These are phyloP conservation scores for Aphaenogaster rudis DNA, from an alignment of 1,140 invertebrate genomes.

Conservation along the genomic window DNA sequence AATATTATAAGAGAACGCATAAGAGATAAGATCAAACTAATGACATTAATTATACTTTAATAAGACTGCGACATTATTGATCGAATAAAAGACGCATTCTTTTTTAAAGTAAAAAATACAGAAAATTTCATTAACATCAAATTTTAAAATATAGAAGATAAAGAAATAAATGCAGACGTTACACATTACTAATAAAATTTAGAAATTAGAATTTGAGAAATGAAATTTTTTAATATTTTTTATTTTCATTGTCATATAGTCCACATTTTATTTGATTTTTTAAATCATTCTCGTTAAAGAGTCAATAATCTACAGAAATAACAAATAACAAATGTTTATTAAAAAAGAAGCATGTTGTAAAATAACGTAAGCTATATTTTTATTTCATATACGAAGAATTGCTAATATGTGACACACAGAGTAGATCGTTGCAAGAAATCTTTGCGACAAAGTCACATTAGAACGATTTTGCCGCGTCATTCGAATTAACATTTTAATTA, in stretches of 20 bases:
- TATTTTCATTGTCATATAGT: neutral
- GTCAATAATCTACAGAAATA: neutral
- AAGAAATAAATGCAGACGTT: neutral
- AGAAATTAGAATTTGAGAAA: neutral
- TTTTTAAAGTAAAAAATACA: neutral
- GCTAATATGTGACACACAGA: neutral
- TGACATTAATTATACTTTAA: neutral
- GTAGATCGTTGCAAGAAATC: neutral
- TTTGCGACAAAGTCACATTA: slow-evolving; percentile 1
- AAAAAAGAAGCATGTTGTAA: neutral
- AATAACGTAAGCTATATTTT: neutral
- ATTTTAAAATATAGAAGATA: neutral
- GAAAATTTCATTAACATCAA: neutral
- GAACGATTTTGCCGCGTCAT: slow-evolving; percentile 46
- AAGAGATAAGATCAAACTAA: neutral
- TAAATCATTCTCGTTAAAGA: neutral
- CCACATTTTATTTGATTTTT: neutral
- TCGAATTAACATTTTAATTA: slow-evolving; percentile 78
- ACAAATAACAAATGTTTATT: neutral
- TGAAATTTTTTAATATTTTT: slow-evolving; percentile 12
- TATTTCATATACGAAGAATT: neutral
- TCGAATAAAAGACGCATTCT: neutral
- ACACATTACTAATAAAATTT: neutral
- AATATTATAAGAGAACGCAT: neutral
- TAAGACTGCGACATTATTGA: slow-evolving; percentile 2